These are phyloP conservation scores for Candoia aspera DNA, from an alignment of 2,113 vertebrate species.

Conservation along the genomic window DNA sequence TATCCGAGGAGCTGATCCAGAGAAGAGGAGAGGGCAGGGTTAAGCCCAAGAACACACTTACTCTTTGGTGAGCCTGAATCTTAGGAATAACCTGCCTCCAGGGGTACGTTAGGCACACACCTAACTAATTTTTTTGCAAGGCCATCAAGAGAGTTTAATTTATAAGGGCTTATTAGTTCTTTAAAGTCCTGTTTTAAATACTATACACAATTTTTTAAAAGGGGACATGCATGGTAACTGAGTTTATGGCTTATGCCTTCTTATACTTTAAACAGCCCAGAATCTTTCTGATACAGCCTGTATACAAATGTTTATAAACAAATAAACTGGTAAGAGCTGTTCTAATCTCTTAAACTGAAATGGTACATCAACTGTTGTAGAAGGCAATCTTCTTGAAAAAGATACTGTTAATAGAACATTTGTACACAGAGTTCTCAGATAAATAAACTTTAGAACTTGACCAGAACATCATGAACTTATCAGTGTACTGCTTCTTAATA, in stretches of 20 bases:
- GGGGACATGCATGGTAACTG: not conserved
- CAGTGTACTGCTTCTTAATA: not conserved
- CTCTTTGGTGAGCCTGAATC: not conserved
- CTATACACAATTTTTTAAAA: not conserved
- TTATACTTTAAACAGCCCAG: not conserved
- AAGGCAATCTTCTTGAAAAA: not conserved
- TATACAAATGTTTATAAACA: not conserved
- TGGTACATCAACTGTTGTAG: not conserved
- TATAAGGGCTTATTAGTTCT: too few relatives aligned
- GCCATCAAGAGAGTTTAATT: not conserved
- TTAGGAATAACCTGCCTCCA: not conserved
- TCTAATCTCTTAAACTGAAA: not conserved
- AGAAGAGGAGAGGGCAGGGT: not conserved
- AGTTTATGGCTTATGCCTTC: not conserved
- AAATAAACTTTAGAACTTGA: not conserved
- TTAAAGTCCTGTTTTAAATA: not conserved
- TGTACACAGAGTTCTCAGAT: not conserved
- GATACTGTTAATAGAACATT: not conserved
- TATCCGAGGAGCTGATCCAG: too few relatives aligned
- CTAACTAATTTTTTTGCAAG: not conserved
- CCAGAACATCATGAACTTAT: not conserved
- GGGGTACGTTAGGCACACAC: not conserved
- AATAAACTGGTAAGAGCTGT: not conserved
- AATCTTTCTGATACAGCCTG: not conserved
- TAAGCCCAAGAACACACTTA: not conserved